Base-by-base conservation (phyloP, 2,113 vertebrate genomes). In the Parotia lawesii region DNA sequence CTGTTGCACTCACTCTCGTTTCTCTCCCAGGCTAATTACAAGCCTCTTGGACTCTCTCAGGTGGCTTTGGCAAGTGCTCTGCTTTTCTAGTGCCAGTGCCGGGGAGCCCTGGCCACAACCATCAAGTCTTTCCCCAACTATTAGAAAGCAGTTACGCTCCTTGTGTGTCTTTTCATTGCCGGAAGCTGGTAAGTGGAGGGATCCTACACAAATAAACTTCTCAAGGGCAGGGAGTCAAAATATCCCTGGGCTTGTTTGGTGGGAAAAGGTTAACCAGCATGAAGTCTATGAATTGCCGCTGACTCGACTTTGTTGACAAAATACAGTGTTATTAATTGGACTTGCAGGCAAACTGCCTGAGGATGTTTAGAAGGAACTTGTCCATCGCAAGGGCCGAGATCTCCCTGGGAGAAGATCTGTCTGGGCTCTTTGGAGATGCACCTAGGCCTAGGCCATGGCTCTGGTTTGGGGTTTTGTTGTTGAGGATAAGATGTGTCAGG, bases 171-270 rank as follows among this genome's bases (percentile, higher is more conserved):
- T 92, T 83, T 73, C 56, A 27, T 77, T 94, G 35, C 85, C 15
- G 3, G 92, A 92, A 94, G 83, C 79, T 80, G 72, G 35, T 83
- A 77, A 90, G 76, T 77, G 72, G 73, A 88, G 2, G 1, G 38
- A 71, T 90, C 72, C 82, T 83, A 62, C 47, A 77, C 85, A 94
- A 94, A 94, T 95, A 94, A 91, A 94, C 90, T 93, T 88, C 82
- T 80, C 13, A 31, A 94, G 88, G 85, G 65, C 90, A 81, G 19
- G 29, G 88, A 94, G 64, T 94, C 75, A 94, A 83, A 94, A 94
- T 92, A 83, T 73, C 92, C 67, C 38, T 83, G 38, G 82, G 83
- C 79, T 80, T 88, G 47, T 93, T 86, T 74, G 79, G 60, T 92
- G 54, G 85, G 64, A 93, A 77, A 94, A 94, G 88, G 60, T 96